Evolutionary conservation across 2,113 vertebrate genomes (phyloP), one percentile per base, ranked within the genome.

Genomic region (Sturnus vulgaris): DNA sequence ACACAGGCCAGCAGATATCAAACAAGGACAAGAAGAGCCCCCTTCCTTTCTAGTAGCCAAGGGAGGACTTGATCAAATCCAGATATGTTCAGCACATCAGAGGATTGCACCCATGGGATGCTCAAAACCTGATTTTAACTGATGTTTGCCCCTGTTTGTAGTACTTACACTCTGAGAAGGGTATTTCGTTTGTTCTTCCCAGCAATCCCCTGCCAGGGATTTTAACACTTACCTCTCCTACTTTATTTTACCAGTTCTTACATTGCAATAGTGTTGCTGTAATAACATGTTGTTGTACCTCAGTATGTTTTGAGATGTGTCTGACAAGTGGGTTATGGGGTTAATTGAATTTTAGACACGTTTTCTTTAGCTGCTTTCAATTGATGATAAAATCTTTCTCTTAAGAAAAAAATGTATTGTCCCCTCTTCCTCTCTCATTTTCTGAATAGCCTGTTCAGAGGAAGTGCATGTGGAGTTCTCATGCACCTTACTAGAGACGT

Each of bases 11-110:
- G 39, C 15, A 55, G 27, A 55, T 35, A 31, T 18, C 31, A 68
- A 40, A 69, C 24, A 69, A 85, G 20, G 52, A 55, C 13, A 37
- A 44, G 40, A 52, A n/a, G 9, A 65, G 18, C 9, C 3, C 10
- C 1, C 6, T 68, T 20, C 33, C 16, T 27, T 76, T 60, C 30
- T 42, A 39, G 35, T 2, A 53, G 33, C 7, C 0, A 1, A 28
- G 39, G 4, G 15, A 73, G 15, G 5, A 42, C 35, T 63, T 42
- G 42, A 35, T 17, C 11, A 40, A 30, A 25, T 46, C 21, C 50
- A 46, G 31, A 6, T 37, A 25, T 24, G 18, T 77, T 81, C 63
- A 59, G 39, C 30, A 30, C 12, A 59, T 19, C 33, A 57, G 61
- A 84, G 9, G 9, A 69, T 28, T 60, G 15, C 30, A 55, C 33